Percentiles rank a stretch among this genome's conserved stretches.
Conservation (phyloP, 2,888 invertebrate species). For the Pheosia gnoma region DNA sequence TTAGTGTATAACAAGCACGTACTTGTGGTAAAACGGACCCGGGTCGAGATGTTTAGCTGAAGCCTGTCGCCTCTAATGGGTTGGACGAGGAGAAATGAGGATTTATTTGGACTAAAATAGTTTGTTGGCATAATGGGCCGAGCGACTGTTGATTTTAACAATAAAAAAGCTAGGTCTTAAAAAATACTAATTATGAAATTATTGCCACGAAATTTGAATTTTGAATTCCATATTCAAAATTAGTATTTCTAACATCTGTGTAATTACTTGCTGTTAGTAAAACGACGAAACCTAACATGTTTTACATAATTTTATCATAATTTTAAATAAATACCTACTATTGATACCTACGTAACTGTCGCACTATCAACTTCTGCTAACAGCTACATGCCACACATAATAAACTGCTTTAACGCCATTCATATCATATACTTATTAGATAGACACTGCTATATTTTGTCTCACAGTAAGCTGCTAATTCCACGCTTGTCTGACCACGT, state of each 20-base stretch:
- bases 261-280: too few relatives aligned
- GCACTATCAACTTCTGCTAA: too few relatives aligned
- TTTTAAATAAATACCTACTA: too few relatives aligned
- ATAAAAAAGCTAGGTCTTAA: too few relatives aligned
- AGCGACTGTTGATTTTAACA: background rate
- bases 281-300: too few relatives aligned
- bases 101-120: background rate
- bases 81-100: background rate
- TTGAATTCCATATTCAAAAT: too few relatives aligned
- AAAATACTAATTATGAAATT: too few relatives aligned
- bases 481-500: slow-evolving; percentile 38
- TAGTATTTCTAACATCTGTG: too few relatives aligned
- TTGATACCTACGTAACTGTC: too few relatives aligned
- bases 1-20: slow-evolving; percentile 51
- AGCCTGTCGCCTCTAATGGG: slow-evolving; percentile 39
- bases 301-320: too few relatives aligned
- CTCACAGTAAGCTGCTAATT: slow-evolving; percentile 38
- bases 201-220: too few relatives aligned
- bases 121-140: slow-evolving; percentile 1
- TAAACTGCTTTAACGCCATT: slow-evolving; percentile 21
- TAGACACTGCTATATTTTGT: slow-evolving; percentile 28
- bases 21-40: slow-evolving; percentile 39
- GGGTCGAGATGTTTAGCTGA: slow-evolving; percentile 31
- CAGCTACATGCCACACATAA: slow-evolving; percentile 9
- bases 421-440: slow-evolving; percentile 3